These are phyloP conservation scores for Trichonephila inaurata DNA, from an alignment of 1,140 invertebrate genomes.

Conservation along the genomic window DNA sequence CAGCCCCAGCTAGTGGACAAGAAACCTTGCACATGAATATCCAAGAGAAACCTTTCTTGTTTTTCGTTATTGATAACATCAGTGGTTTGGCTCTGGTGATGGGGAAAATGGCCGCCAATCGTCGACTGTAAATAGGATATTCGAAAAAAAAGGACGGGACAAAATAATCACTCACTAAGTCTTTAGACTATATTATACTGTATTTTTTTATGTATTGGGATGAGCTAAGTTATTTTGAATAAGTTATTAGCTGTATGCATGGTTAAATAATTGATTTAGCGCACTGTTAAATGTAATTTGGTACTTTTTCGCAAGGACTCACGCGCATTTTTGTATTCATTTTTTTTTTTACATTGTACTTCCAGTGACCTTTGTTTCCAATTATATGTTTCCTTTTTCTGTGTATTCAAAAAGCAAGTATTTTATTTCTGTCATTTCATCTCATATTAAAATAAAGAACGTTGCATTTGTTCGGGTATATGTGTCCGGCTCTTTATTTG, in stretches of 20 bases:
- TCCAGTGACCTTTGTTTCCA: neutral
- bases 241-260: neutral
- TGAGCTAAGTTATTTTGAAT: conserved; percentile 30
- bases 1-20: conserved; percentile 57
- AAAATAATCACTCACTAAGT: neutral
- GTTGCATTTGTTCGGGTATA: neutral
- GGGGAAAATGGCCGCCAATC: conserved; percentile 77
- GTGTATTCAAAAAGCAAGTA: neutral
- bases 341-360: neutral
- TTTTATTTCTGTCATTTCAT: conserved; percentile 5
- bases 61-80: conserved; percentile 79
- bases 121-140: conserved; percentile 41
- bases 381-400: neutral
- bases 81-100: conserved; percentile 78
- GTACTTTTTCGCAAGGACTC: neutral
- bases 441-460: conserved; percentile 14
- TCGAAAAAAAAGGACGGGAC: neutral
- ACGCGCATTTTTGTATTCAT: neutral
- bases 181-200: neutral
- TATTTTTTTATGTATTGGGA: conserved; percentile 17
- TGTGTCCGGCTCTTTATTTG: neutral
- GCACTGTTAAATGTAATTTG: neutral
- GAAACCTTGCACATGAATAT: conserved; percentile 71
- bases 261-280: neutral
- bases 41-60: conserved; percentile 78